These are phyloP conservation scores for Galbula dea DNA, from an alignment of 2,113 vertebrate genomes.

Conservation along the genomic window DNA sequence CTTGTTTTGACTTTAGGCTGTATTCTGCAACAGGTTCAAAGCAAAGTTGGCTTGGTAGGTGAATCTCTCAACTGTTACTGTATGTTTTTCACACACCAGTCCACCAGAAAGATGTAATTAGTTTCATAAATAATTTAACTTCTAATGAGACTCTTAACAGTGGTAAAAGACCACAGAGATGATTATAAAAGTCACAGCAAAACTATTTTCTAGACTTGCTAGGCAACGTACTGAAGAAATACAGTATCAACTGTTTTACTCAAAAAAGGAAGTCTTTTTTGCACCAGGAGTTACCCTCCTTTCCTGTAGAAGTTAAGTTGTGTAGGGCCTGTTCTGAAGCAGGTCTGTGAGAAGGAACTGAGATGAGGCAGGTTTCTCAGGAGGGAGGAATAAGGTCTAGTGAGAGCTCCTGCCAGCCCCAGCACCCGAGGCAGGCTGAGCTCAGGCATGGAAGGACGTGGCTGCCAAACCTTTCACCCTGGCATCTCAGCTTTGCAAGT, in stretches of 20 bases:
- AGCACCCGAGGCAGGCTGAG: rapidly evolving
- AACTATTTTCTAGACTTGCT: background rate
- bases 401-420: background rate
- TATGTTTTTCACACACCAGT: background rate
- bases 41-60: background rate
- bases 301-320: background rate
- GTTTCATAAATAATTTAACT: background rate
- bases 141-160: background rate
- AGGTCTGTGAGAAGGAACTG: background rate
- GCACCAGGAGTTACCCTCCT: background rate
- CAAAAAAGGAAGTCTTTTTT: background rate
- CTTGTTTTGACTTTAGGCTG: background rate
- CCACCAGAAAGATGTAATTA: background rate
- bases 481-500: background rate
- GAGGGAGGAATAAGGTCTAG: background rate
- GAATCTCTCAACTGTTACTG: background rate
- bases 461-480: background rate
- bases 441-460: rapidly evolving
- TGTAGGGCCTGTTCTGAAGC: background rate
- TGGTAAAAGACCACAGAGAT: background rate
- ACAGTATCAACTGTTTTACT: background rate
- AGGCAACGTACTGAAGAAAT: background rate
- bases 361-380: background rate
- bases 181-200: background rate
- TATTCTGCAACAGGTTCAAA: background rate